These are phyloP conservation scores for Symphodus melops DNA, from an alignment of 2,113 vertebrate species.

Conservation along the genomic window DNA sequence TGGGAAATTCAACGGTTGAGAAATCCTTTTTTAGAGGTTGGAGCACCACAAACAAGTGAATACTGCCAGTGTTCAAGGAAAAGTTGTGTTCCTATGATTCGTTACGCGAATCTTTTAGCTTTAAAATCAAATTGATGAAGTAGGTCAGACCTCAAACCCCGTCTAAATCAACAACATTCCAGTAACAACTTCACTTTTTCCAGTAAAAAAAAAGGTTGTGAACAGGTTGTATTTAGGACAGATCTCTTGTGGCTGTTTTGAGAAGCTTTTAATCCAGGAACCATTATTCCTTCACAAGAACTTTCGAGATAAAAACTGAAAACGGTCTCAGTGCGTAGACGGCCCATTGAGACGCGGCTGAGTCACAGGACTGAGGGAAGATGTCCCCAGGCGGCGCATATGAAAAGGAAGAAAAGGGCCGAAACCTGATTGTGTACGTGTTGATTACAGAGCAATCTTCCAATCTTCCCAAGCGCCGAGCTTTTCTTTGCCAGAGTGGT, in stretches of 20 bases:
- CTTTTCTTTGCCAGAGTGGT: slow-evolving; percentile 69
- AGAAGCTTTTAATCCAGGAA: slow-evolving; percentile 67
- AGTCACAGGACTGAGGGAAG: slow-evolving; percentile 72
- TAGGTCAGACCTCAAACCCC: slow-evolving; percentile 10
- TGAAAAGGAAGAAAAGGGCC: slow-evolving; percentile 76
- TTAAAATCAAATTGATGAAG: not conserved
- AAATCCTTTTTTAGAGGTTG: not conserved
- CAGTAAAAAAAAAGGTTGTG: slow-evolving; percentile 53
- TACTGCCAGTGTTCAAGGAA: too few species aligned
- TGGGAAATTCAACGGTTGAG: not conserved
- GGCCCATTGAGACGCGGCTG: slow-evolving; percentile 65
- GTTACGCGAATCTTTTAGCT: too few species aligned
- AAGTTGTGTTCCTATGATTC: too few species aligned
- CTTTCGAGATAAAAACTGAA: slow-evolving; percentile 69
- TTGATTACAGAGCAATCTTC: slow-evolving; percentile 81
- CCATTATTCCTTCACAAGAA: slow-evolving; percentile 73
- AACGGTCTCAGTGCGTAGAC: slow-evolving; percentile 54
- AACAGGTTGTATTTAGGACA: slow-evolving; percentile 66
- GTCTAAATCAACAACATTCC: slow-evolving; percentile 34
- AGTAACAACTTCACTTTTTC: slow-evolving; percentile 8
- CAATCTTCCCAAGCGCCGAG: slow-evolving; percentile 79
- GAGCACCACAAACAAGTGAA: not conserved
- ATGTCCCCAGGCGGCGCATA: slow-evolving; percentile 71
- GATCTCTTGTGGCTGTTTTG: slow-evolving; percentile 65
- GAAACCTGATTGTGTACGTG: slow-evolving; percentile 72